Base-by-base conservation (phyloP, 2,113 vertebrate genomes). In the Tautogolabrus adspersus region DNA sequence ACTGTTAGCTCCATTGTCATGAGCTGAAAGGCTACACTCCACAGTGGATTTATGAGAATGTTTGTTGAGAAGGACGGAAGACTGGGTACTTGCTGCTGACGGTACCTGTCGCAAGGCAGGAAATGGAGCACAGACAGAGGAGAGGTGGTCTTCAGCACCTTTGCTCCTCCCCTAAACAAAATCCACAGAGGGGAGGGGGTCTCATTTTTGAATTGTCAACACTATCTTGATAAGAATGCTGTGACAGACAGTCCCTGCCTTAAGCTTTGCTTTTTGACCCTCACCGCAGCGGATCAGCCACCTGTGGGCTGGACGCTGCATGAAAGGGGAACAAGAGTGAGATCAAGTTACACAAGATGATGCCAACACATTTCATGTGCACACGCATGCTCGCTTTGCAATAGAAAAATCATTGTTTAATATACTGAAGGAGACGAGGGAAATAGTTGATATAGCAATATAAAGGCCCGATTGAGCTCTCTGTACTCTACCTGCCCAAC, bases 41-140 rank as follows among this genome's bases (percentile, higher is more conserved):
- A 83, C 87, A 69, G 69, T 21, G 88, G 79, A 90, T 89, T 87
- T 73, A 70, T 77, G 85, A 83, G 80, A 90, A 74, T 44, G 21
- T 15, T 34, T 66, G 63, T 75, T 85, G 65, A 82, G 66, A 84
- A 85, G 88, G 91, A 89, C 66, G 76, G 77, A 82, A 83, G 26
- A 52, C 37, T 0, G 54, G 86, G 93, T 94, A 93, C 93, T 87
- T 89, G 55, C 92, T 94, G 95, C 93, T 97, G 96, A 97, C 93
- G 91, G 87, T 90, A 90, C 90, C 95, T 96, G 96, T 96, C 95
- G 90, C 83, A 89, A 88, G 68, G 86, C 84, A 91, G 91, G 95
- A 96, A 97, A 96, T 93, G 79, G 95, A 96, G 90, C 93, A 82
- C 51, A 89, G 89, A 19, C 22, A 65, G 75, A 46, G 62, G 61